These are phyloP conservation scores for Pleuronectes platessa DNA, from an alignment of 2,113 vertebrate genomes.

Conservation along the genomic window DNA sequence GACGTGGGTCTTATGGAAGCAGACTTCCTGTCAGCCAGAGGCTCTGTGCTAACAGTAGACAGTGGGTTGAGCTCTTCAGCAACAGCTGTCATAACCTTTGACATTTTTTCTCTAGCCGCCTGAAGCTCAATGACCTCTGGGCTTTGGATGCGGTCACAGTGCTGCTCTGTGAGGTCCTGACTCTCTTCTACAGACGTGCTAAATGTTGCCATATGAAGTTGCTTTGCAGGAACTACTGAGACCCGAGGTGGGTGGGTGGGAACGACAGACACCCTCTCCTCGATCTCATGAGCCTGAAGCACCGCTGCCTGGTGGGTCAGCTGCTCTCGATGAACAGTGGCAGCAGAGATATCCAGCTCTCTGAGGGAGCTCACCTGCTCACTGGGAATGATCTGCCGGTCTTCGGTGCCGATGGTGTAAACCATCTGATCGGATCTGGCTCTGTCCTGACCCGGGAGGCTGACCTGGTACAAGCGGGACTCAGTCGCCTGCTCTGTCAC, in stretches of 20 bases:
- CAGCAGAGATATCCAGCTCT: slow-evolving; percentile 79
- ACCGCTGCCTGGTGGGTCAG: slow-evolving; percentile 82
- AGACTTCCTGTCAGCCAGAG: slow-evolving; percentile 56
- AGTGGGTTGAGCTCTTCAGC: slow-evolving; percentile 80
- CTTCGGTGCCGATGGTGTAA: slow-evolving; percentile 85
- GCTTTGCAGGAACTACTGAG: slow-evolving; percentile 70
- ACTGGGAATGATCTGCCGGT: slow-evolving; percentile 78
- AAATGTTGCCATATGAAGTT: slow-evolving; percentile 79
- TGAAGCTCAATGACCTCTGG: slow-evolving; percentile 75
- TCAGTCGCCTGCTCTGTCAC: slow-evolving; percentile 80
- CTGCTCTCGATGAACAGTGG: slow-evolving; percentile 78
- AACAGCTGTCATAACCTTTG: slow-evolving; percentile 76
- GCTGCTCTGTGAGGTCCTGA: slow-evolving; percentile 83
- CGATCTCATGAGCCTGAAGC: slow-evolving; percentile 78
- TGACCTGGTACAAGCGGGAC: slow-evolving; percentile 84
- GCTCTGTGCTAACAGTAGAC: slow-evolving; percentile 69
- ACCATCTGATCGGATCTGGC: slow-evolving; percentile 79
- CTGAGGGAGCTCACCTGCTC: slow-evolving; percentile 78
- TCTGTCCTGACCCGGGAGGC: slow-evolving; percentile 78
- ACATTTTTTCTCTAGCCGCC: slow-evolving; percentile 64
- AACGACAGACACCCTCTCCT: slow-evolving; percentile 76
- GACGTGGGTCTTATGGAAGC: slow-evolving; percentile 55
- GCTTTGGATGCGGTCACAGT: slow-evolving; percentile 80
- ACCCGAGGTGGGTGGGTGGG: slow-evolving; percentile 59
- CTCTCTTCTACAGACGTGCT: slow-evolving; percentile 82